phyloP scores from a whole-genome alignment of 92 coral and sea anemone species.

The Actinostola sp. region DNA sequence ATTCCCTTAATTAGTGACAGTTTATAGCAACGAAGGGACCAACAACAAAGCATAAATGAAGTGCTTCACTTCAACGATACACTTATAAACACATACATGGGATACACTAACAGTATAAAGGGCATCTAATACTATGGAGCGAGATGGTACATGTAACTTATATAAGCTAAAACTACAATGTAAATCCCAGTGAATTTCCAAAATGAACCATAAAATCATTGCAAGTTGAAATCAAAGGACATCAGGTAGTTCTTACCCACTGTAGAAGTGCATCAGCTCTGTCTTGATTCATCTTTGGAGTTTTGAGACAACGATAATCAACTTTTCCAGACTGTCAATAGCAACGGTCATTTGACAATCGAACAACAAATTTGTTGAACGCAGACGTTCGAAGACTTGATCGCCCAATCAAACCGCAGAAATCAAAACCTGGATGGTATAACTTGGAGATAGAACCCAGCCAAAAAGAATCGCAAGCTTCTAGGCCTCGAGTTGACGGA shows the following conservation, averaged over 20 bases:
- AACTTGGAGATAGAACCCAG: not conserved
- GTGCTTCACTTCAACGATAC: too few relatives aligned
- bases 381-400: not conserved
- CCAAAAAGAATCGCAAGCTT: not conserved
- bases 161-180: too few relatives aligned
- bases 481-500: not conserved
- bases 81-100: too few relatives aligned
- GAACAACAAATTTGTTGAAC: constrained; percentile 1
- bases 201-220: not conserved
- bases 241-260: constrained; percentile 47
- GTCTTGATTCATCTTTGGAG: constrained; percentile 27
- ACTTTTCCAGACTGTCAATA: constrained; percentile 16
- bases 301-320: not conserved
- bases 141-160: too few relatives aligned
- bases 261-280: constrained; percentile 51
- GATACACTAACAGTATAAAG: too few relatives aligned
- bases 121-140: too few relatives aligned
- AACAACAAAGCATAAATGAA: too few relatives aligned
- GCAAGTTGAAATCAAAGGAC: not conserved
- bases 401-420: not conserved
- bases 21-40: too few relatives aligned
- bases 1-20: too few relatives aligned
- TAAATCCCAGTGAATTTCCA: not conserved
- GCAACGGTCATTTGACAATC: constrained; percentile 15
- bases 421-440: not conserved